Evolutionary conservation across 2,888 invertebrate species (phyloP), one percentile per base, ranked within the genome.

Genomic region (Trachelus troglodyta): DNA sequence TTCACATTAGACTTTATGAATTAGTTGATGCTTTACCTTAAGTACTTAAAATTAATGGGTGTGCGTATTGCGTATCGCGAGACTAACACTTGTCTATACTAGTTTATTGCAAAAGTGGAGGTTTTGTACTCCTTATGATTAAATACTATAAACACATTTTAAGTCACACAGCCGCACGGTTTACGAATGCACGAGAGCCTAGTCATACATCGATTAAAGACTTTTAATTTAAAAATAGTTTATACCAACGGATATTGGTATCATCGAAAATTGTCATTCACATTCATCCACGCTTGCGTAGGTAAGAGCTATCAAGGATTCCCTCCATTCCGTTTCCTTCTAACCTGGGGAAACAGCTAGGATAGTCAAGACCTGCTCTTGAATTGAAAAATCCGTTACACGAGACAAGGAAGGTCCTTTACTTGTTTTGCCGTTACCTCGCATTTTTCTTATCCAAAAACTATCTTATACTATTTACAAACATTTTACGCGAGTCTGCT

Each of bases 101-200:
- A 56, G 23, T 56, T 56, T 56, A 56, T 56, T 56, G 40, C 40
- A 56, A 56, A 23, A 0, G 1, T 4, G 40, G 40, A 56, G 40
- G 40, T 56, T 56, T 23, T 56, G 40, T 56, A 6, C 23, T 56
- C 23, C 40, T 9, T 56, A 56, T 9, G 23, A 23, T 56, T 15
- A 56, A 23, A 56, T 31, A 15, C 31, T 71, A 34, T 31, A 71
- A 71, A 71, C 3, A 34, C 31, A 56, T 77, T 85, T 89, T 89
- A 89, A 89, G 87, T 88, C 86, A 85, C 88, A 85, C 86, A 87
- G 89, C 88, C 89, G 88, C 89, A 86, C 79, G 85, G 86, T 85
- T 82, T 80, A 82, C 80, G 80, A 80, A 79, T 83, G 81, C 80
- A 84, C 80, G 78, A 79, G 79, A 76, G 23, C 75, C 69, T 76